Evolutionary conservation across 2,113 vertebrate genomes (phyloP), one percentile per base, ranked within the genome.

Genomic region (Amphilophus citrinellus): DNA sequence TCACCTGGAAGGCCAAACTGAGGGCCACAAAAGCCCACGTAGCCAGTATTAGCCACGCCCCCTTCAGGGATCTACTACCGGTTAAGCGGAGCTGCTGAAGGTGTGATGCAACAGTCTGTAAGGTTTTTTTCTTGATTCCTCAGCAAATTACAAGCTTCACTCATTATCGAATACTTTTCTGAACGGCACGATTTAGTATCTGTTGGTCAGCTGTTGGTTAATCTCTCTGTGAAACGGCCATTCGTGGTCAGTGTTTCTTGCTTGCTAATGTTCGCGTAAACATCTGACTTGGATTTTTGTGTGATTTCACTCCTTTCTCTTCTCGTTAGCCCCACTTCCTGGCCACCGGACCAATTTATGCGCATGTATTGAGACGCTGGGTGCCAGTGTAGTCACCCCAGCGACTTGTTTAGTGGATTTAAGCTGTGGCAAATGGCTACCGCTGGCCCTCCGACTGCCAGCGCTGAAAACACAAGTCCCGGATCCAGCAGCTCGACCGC

Each of bases 381-480:
- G 53, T 80, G 76, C 60, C 68, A 6, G 24, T 35, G 20, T 77
- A 80, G 24, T 85, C 79, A 71, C 65, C 11, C 58, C 17, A 14
- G 30, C 50, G 53, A 57, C 24, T 57, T 30, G 62, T 63, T 79
- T 37, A 79, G 59, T 14, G 30, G 75, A 80, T 77, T 75, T 66
- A 9, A 11, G 63, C 4, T 81, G 47, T 82, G 68, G 32, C 11
- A 58, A 91, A 99, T 99, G 98, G 98, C 98, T 76, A 97, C 96
- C 92, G 97, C 97, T 73, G 96, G 97, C 47, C 95, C 81, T 96
- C 96, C 7, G 3, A 35, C 89, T 4, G 57, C 96, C 3, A 94
- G 97, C 14, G 91, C 97, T 1, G 98, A 98, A 61, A 96, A 66
- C 91, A 18, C 89, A 7, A 84, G 27, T 39, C 75, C 89, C 30